Evolutionary conservation across 1,140 invertebrate species (phyloP).

Genomic region (Andricus grossulariae): DNA sequence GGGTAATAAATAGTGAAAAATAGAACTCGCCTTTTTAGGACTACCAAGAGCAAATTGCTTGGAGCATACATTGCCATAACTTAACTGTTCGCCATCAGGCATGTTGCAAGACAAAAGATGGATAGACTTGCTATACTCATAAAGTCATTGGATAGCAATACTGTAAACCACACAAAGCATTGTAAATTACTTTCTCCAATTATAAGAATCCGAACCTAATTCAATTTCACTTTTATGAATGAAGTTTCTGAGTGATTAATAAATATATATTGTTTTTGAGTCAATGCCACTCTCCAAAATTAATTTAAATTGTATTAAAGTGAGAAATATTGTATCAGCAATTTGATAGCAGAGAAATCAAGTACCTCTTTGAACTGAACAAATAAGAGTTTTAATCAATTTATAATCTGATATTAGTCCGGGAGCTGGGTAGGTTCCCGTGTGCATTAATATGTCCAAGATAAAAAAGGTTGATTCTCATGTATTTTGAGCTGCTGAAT

Average conservation of each 20-base stretch:
- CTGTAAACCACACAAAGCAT: slow-evolving; percentile 7
- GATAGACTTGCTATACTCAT: slow-evolving; percentile 8
- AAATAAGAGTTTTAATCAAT: no score
- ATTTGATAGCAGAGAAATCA: no score
- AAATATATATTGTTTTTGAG: no score
- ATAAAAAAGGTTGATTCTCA: no score
- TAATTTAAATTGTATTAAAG: no score
- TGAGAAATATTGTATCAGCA: no score
- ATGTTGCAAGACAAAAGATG: background rate
- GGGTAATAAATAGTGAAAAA: background rate
- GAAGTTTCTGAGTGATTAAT: background rate
- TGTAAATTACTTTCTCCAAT: slow-evolving; percentile 14
- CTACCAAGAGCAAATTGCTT: background rate
- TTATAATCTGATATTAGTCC: no score
- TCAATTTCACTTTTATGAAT: background rate
- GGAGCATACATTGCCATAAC: background rate
- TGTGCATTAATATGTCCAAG: no score
- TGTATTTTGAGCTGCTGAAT: no score
- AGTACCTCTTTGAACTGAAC: no score
- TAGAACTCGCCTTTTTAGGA: background rate
- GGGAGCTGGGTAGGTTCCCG: no score
- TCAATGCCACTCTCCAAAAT: no score
- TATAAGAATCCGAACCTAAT: background rate
- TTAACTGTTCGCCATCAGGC: slow-evolving; percentile 15
- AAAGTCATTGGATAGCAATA: slow-evolving; percentile 12